Conservation (phyloP, 2,113 vertebrate genomes). For the Abramis brama region DNA sequence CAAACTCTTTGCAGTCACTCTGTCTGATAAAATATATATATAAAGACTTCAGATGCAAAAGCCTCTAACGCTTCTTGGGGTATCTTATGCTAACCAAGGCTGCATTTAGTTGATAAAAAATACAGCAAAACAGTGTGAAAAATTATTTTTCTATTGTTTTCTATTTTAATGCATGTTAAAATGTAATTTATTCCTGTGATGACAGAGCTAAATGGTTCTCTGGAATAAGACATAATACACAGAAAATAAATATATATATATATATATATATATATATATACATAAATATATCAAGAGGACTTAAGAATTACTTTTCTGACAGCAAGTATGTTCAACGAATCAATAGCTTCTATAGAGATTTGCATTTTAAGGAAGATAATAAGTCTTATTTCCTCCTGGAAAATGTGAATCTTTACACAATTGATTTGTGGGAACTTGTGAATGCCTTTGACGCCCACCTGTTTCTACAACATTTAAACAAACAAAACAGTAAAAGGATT, state of each 20-base stretch:
- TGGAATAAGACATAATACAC: background rate
- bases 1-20: background rate
- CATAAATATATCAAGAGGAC: background rate
- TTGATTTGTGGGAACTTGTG: background rate
- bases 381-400: background rate
- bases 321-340: background rate
- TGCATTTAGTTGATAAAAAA: background rate
- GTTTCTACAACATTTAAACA: background rate
- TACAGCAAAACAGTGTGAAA: background rate
- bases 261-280: no score
- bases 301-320: background rate
- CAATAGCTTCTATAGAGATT: background rate
- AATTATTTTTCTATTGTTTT: background rate
- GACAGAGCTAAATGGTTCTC: background rate
- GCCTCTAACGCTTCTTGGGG: no score
- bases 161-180: background rate
- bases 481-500: background rate
- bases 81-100: no score
- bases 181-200: background rate
- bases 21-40: background rate
- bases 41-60: no score
- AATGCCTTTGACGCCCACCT: background rate
- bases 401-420: background rate
- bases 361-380: background rate
- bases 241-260: background rate